phyloP scores from a whole-genome alignment of 2,113 vertebrate genomes.

The Dipodomys ordii region DNA sequence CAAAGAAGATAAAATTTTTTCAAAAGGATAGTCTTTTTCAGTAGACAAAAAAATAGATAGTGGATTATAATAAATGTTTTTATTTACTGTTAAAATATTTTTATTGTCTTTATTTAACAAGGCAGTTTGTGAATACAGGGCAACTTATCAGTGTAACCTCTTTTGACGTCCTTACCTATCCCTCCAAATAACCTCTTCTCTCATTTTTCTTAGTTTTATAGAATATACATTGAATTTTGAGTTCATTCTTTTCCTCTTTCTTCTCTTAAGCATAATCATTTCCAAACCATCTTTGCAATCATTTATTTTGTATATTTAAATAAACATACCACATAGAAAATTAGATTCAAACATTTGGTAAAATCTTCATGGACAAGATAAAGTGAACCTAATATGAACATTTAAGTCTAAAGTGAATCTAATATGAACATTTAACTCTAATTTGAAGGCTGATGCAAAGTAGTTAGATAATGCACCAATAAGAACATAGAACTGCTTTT shows the following conservation, averaged over 20 bases:
- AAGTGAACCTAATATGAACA: slow-evolving; percentile 75
- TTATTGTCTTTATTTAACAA: too few species aligned
- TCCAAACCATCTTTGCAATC: neutral
- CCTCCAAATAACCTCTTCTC: too few species aligned
- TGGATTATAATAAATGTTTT: neutral
- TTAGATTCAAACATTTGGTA: slow-evolving; percentile 67
- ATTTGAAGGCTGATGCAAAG: slow-evolving; percentile 74
- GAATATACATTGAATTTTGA: too few species aligned
- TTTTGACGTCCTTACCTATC: too few species aligned
- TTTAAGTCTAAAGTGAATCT: slow-evolving; percentile 78
- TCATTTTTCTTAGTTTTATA: too few species aligned
- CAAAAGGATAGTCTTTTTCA: neutral
- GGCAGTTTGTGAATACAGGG: too few species aligned
- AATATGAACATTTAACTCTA: slow-evolving; percentile 79
- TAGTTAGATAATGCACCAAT: slow-evolving; percentile 8
- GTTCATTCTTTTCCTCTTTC: too few species aligned
- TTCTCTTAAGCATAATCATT: too few species aligned
- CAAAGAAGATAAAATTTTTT: neutral
- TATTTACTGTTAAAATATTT: slow-evolving; percentile 11
- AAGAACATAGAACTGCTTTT: neutral
- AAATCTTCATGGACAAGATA: slow-evolving; percentile 77
- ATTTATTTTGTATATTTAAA: neutral
- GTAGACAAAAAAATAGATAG: neutral
- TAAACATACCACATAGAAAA: neutral
- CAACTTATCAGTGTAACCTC: too few species aligned